Evolutionary conservation across 2,113 vertebrate species (phyloP).

Genomic region (Hymenochirus boettgeri): DNA sequence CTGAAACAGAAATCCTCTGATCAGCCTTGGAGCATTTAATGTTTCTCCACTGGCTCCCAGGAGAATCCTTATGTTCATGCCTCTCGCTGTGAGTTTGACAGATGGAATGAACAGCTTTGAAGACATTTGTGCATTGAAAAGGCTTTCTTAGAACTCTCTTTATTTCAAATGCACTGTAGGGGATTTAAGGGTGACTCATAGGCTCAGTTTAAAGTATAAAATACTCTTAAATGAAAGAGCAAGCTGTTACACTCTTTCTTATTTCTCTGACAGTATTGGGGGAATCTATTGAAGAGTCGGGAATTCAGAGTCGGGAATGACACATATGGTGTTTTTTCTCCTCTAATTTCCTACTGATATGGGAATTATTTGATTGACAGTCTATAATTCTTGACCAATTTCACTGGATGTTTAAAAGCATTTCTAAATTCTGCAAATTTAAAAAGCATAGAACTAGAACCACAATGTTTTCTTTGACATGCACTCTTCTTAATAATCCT

Average conservation of each 20-base stretch:
- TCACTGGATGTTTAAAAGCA: not conserved
- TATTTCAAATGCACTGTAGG: not conserved
- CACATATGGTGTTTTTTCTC: not conserved
- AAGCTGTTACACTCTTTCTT: not conserved
- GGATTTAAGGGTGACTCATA: not conserved
- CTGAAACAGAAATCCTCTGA: not conserved
- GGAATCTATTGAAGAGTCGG: not conserved
- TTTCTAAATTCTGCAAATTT: no score
- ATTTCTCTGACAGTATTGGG: not conserved
- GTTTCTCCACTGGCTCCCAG: not conserved
- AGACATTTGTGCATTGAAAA: not conserved
- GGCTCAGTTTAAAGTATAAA: not conserved
- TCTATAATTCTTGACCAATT: not conserved
- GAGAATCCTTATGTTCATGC: not conserved
- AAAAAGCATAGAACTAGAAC: no score
- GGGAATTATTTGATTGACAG: not conserved
- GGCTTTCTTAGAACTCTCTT: not conserved
- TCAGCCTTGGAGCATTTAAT: not conserved
- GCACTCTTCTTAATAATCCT: no score
- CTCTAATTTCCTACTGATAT: not conserved
- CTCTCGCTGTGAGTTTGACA: not conserved
- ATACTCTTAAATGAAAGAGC: not conserved
- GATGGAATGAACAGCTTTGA: slow-evolving; percentile 3
- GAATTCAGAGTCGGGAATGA: not conserved
- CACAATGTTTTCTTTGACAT: no score